Percentiles rank a stretch among this genome's conserved stretches.
Evolutionary conservation across 2,797 vertebrate genomes (phyloP).

Genomic region (Luscinia megarhynchos): DNA sequence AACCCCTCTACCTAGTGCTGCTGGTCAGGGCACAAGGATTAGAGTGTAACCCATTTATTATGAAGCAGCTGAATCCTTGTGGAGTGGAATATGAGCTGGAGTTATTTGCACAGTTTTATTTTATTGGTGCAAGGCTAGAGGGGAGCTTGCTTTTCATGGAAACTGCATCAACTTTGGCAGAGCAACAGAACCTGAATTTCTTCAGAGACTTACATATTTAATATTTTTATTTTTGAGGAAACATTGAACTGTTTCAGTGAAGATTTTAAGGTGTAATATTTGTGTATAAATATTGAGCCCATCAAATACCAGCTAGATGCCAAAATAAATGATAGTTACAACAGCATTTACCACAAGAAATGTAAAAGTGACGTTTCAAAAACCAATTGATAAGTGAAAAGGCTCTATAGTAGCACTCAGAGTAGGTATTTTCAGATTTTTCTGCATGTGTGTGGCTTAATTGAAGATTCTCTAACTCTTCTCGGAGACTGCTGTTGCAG

Average conservation of each 20-base stretch:
- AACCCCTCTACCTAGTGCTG: not conserved
- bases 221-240: constrained; percentile 4
- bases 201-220: constrained; percentile 24
- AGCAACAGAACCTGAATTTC: not conserved
- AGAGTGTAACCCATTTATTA: not conserved
- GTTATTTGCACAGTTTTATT: not conserved
- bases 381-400: not conserved
- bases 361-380: not conserved
- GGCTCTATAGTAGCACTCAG: not conserved
- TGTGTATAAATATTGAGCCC: not conserved
- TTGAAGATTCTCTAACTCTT: not conserved
- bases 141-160: constrained; percentile 46
- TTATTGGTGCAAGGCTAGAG: not conserved
- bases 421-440: not conserved
- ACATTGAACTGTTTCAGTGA: not conserved
- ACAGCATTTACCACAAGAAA: not conserved
- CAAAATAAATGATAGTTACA: not conserved
- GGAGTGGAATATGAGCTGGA: not conserved
- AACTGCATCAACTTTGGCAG: constrained; percentile 54
- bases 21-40: not conserved
- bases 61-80: not conserved
- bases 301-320: not conserved
- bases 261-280: not conserved
- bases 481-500: not conserved
- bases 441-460: not conserved